Percentiles rank a stretch among this genome's conserved stretches.
Evolutionary conservation across 1,140 invertebrate species (phyloP).

Genomic region (honey bee (Apis mellifera)): DNA sequence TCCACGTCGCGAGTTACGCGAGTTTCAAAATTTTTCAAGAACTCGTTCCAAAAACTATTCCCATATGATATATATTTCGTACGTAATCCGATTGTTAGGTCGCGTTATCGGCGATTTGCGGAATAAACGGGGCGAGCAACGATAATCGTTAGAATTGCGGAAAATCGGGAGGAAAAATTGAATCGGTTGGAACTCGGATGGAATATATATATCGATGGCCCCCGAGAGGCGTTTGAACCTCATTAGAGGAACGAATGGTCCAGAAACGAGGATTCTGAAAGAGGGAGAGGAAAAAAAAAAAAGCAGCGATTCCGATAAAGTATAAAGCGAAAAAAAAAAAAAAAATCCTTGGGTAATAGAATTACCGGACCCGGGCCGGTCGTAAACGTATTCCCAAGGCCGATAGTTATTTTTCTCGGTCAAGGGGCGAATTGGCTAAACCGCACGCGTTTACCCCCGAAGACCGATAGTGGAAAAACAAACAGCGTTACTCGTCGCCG

Average conservation of each 20-base stretch:
- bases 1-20: no score
- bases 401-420: slow-evolving; percentile 81
- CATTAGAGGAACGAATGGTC: slow-evolving; percentile 69
- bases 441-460: slow-evolving; percentile 76
- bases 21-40: no score
- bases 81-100: background rate
- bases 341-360: slow-evolving; percentile 81
- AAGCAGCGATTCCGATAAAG: slow-evolving; percentile 70
- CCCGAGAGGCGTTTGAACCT: slow-evolving; percentile 62
- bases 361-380: slow-evolving; percentile 79
- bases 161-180: background rate
- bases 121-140: background rate
- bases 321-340: slow-evolving; percentile 80
- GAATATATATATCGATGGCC: slow-evolving; percentile 55
- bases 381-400: slow-evolving; percentile 81
- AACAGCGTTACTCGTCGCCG: slow-evolving; percentile 49
- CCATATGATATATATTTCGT: background rate
- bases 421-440: slow-evolving; percentile 79
- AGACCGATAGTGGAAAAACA: slow-evolving; percentile 75
- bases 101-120: no score
- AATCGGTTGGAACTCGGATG: slow-evolving; percentile 16
- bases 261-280: slow-evolving; percentile 54
- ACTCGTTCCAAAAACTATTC: no score
- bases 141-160: background rate
- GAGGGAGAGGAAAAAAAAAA: slow-evolving; percentile 71